Evolutionary conservation across 2,113 vertebrate genomes (phyloP), one percentile per base, ranked within the genome.

Genomic region (Ptychochromis oligacanthus): DNA sequence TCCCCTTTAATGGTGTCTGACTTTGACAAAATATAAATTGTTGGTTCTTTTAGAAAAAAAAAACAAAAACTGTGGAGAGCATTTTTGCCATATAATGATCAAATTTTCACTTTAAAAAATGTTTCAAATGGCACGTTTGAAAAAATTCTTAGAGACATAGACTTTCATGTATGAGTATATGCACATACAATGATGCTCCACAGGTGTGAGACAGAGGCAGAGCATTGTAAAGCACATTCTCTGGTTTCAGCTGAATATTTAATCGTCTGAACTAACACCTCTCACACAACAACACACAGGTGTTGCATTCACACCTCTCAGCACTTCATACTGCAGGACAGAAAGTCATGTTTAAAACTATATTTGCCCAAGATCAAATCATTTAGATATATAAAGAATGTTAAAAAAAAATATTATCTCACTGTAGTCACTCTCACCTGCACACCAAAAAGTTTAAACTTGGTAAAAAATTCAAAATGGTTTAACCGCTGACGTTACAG

Each of bases 181-280:
- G 24, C 43, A 75, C 22, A 80, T 28, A 58, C 17, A 55, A 2
- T 56, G 57, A 78, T 58, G 67, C 55, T 17, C 26, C 62, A 40
- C 80, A 89, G 82, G 85, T 89, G 91, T 82, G 54, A 89, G 24
- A 28, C 55, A 22, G 43, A 77, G 60, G 26, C 58, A 70, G 38
- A 43, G 20, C 2, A 2, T n/a, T 83, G 84, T 34, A 58, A 59
- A 67, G 59, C 83, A 67, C 75, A 22, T 77, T 84, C 80, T 93
- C 85, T 31, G 62, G 77, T 93, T 90, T 82, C 91, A 76, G 49
- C 26, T 93, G 78, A 93, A 93, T 91, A 91, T 93, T 93, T 93
- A 88, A 89, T 61, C 74, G 65, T 78, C 62, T 77, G 79, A 82
- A 59, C 80, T 3, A 43, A 86, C 83, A 61, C 87, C 36, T 92